Base-by-base conservation (phyloP, 2,113 vertebrate species). In the Ochotona princeps region DNA sequence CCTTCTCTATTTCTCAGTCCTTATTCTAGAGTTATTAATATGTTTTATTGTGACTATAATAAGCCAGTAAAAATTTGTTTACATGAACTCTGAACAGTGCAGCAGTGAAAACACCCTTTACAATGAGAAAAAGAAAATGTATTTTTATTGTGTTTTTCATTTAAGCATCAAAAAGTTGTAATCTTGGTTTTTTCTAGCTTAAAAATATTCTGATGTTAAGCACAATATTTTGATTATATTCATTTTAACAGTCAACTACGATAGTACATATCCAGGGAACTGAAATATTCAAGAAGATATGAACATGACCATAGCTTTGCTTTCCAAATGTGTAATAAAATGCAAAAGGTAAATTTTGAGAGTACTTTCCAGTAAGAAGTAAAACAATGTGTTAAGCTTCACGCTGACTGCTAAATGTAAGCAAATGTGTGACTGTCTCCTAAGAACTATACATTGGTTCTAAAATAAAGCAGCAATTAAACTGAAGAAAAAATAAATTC, bases 131-230 rank as follows among this genome's bases (percentile, higher is more conserved):
- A 67, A 83, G 18, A 10, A 87, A 89, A 66, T 17, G 38, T 30
- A 13, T 25, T 44, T 57, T 63, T 4, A 7, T 51, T 81, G 25
- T 20, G 51, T n/a, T 70, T 69, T 44, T 44, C 38, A 44, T 44
- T 44, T 44, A 44, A 6, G 38, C 38, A 44, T 44, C 38, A 44
- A 44, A 44, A 44, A 44, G 38, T 44, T 7, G 3, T 47, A 85
- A 44, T 14, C 67, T 60, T 44, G 9, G 25, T 81, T 73, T 76
- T 8, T 70, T 2, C 25, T 28, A 69, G 49, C 25, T 63, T 74
- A 70, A 2, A 81, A 70, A 88, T 61, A 78, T 61, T 78, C 28
- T 35, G 30, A 94, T 83, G 92, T 66, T n/a, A 44, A 83, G 28
- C 75, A 85, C n/a, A 60, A n/a, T 25, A 30, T 87, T 76, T 73